Percentiles rank a stretch among this genome's conserved stretches.
Conservation (phyloP, 2,888 invertebrate species). For the Platynereis dumerilii region DNA sequence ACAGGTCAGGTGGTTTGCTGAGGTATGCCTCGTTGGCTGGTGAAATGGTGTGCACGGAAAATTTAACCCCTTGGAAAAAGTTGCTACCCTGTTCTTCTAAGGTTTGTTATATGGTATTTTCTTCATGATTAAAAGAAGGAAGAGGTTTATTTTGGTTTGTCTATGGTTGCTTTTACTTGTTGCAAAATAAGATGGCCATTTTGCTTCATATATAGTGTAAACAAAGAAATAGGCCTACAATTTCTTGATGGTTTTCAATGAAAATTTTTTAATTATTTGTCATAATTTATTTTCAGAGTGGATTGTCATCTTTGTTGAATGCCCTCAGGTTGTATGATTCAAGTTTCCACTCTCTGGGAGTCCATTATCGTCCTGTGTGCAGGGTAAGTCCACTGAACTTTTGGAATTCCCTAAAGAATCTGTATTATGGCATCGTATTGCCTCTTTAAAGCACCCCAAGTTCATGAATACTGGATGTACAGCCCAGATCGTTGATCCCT, state of each 20-base stretch:
- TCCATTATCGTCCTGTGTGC: constrained; percentile 84
- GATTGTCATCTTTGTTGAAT: constrained; percentile 85
- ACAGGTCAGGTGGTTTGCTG: constrained; percentile 40
- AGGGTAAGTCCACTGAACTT: constrained; percentile 54
- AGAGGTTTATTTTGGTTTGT: neutral
- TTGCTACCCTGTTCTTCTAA: constrained; percentile 86
- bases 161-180: no score
- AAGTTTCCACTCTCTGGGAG: constrained; percentile 87
- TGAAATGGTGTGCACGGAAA: constrained; percentile 98
- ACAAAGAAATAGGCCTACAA: no score
- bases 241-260: no score
- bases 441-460: no score
- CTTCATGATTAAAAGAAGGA: neutral
- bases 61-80: constrained; percentile 98
- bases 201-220: no score
- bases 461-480: no score
- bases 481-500: no score
- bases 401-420: no score
- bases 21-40: constrained; percentile 88
- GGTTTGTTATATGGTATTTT: constrained; percentile 50
- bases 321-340: constrained; percentile 91
- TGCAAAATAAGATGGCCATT: no score
- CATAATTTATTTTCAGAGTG: constrained; percentile 67
- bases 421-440: no score
- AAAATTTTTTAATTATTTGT: no score